phyloP scores from a whole-genome alignment of 2,888 invertebrate species.

The Ecdyonurus torrentis region DNA sequence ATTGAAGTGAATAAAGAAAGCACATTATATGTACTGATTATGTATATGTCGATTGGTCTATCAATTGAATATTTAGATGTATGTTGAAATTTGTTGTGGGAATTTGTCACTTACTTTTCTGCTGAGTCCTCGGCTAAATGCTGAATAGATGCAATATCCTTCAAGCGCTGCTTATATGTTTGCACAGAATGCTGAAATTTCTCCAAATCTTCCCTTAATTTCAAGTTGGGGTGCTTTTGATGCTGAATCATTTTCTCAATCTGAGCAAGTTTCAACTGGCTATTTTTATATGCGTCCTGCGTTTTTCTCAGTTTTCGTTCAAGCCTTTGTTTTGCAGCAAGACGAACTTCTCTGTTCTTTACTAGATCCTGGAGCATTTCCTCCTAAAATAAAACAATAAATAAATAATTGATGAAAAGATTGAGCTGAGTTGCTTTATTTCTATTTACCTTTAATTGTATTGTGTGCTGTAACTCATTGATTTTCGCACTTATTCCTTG shows the following conservation, averaged over 20 bases:
- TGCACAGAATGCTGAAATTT: slow-evolving; percentile 28
- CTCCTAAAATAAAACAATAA: slow-evolving; percentile 26
- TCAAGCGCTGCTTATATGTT: slow-evolving; percentile 32
- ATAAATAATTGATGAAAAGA: too few relatives aligned
- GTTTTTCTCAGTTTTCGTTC: slow-evolving; percentile 44
- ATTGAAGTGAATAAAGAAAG: neutral
- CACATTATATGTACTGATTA: too few relatives aligned
- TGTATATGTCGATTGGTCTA: too few relatives aligned
- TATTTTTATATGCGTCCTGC: slow-evolving; percentile 40
- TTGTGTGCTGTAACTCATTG: slow-evolving; percentile 47
- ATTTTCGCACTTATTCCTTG: slow-evolving; percentile 49
- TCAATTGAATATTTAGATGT: too few relatives aligned
- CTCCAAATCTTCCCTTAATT: slow-evolving; percentile 27
- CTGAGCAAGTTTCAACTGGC: slow-evolving; percentile 35
- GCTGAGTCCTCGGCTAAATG: slow-evolving; percentile 42
- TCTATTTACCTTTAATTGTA: slow-evolving; percentile 39
- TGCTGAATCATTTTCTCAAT: too few relatives aligned
- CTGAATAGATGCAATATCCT: slow-evolving; percentile 34
- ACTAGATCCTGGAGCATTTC: slow-evolving; percentile 52
- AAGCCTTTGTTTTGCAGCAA: slow-evolving; percentile 38
- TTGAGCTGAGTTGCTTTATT: neutral
- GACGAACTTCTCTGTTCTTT: slow-evolving; percentile 37
- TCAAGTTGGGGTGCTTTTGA: too few relatives aligned
- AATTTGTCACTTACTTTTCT: slow-evolving; percentile 37
- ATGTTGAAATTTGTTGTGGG: too few relatives aligned